A percentile compares a stretch with the other conserved stretches of the same genome.
Evolutionary conservation across 1,140 invertebrate species (phyloP).

Genomic region (Stegodyphus mimosarum): DNA sequence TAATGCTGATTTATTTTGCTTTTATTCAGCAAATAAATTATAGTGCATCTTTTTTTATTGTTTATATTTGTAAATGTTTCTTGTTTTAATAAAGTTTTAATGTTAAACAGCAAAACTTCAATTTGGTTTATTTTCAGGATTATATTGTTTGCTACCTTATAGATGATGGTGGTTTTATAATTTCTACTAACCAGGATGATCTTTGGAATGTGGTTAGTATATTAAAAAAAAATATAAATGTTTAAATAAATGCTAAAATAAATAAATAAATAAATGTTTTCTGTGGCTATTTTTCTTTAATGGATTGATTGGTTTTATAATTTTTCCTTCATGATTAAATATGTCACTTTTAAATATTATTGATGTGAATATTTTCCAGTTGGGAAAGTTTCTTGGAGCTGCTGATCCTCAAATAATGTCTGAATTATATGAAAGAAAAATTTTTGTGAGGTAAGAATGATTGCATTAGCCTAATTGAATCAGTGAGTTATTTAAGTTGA

Average conservation of each 20-base stretch:
- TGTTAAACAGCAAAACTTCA: no score
- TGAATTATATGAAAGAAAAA: slow-evolving; percentile 50
- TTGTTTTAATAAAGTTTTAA: no score
- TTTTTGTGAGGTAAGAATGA: slow-evolving; percentile 41
- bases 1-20: no score
- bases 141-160: slow-evolving; percentile 54
- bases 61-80: no score
- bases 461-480: no score
- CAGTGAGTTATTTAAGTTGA: no score
- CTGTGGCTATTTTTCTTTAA: not conserved
- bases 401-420: slow-evolving; percentile 47
- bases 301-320: not conserved
- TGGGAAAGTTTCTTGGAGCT: slow-evolving; percentile 49
- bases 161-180: slow-evolving; percentile 60
- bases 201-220: not conserved
- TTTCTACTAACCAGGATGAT: slow-evolving; percentile 47
- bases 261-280: not conserved
- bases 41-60: no score
- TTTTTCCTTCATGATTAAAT: not conserved
- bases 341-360: not conserved
- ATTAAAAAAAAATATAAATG: not conserved
- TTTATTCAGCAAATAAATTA: no score
- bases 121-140: slow-evolving; percentile 29
- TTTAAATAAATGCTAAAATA: no score
- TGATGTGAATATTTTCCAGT: not conserved